Evolutionary conservation across 2,797 vertebrate genomes (phyloP).

Genomic region (Crenichthys baileyi): DNA sequence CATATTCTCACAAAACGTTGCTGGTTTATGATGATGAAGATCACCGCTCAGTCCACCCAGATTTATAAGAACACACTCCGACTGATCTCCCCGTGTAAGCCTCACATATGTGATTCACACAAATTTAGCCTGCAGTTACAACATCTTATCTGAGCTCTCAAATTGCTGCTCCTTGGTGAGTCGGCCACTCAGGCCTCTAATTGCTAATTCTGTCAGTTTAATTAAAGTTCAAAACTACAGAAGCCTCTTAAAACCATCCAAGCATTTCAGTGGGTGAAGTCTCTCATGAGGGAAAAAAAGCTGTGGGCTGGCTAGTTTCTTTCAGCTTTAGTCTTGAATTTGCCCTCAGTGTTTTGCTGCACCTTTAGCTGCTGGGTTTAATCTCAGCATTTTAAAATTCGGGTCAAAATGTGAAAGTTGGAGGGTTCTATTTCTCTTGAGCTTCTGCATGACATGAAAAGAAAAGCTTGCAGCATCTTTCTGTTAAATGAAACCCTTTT

Average conservation of each 20-base stretch:
- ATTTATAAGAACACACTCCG: slow-evolving; percentile 18
- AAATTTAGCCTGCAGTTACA: slow-evolving; percentile 29
- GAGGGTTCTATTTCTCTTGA: neutral
- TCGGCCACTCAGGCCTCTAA: slow-evolving; percentile 52
- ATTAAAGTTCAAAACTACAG: slow-evolving; percentile 66
- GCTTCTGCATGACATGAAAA: neutral
- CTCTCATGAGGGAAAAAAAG: slow-evolving; percentile 24
- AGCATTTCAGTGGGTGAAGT: slow-evolving; percentile 48
- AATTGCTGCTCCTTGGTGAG: slow-evolving; percentile 49
- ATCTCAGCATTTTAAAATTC: slow-evolving; percentile 11
- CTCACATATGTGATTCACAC: slow-evolving; percentile 19
- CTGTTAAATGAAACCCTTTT: slow-evolving; percentile 16
- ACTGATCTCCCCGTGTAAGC: slow-evolving; percentile 2
- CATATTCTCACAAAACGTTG: slow-evolving; percentile 25
- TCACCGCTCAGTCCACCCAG: neutral
- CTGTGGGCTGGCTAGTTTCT: slow-evolving; percentile 27
- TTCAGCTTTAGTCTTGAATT: slow-evolving; percentile 10
- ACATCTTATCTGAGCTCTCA: slow-evolving; percentile 42
- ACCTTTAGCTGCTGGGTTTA: neutral
- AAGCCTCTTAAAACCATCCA: slow-evolving; percentile 50
- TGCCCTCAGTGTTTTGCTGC: neutral
- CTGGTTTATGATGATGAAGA: neutral
- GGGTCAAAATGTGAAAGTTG: neutral
- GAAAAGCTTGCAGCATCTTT: neutral
- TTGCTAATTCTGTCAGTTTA: slow-evolving; percentile 70